Percentiles rank a stretch among this genome's conserved stretches.
Conservation (phyloP, 2,888 invertebrate genomes). For the Crioceris asparagi region DNA sequence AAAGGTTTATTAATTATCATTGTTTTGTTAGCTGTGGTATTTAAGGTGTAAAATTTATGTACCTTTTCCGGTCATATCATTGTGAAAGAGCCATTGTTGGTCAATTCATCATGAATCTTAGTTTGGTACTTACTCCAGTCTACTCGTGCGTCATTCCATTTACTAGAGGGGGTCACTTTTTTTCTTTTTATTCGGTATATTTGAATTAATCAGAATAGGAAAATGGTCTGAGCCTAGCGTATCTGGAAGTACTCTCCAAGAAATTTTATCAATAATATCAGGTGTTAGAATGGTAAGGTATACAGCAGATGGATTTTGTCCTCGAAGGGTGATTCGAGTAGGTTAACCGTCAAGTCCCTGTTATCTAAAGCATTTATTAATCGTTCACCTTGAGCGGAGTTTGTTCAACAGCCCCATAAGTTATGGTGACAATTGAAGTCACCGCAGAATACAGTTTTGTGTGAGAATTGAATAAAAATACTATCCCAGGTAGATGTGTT, state of each 20-base stretch:
- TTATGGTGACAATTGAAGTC: slow-evolving; percentile 3
- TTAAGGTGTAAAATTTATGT: neutral
- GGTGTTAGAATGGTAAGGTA: slow-evolving; percentile 5
- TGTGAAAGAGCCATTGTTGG: neutral
- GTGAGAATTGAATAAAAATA: slow-evolving; percentile 5
- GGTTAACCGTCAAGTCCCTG: slow-evolving; percentile 2
- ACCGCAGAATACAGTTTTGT: slow-evolving; percentile 1
- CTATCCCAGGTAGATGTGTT: slow-evolving; percentile 2
- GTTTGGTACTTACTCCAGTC: slow-evolving; percentile 2
- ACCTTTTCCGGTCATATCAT: neutral
- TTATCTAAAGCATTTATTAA: slow-evolving; percentile 3
- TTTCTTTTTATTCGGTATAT: neutral
- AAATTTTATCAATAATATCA: slow-evolving; percentile 3
- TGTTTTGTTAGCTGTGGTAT: neutral
- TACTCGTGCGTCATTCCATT: slow-evolving; percentile 5
- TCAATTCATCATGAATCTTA: neutral
- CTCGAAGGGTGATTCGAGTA: slow-evolving; percentile 4
- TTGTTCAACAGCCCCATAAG: slow-evolving; percentile 3
- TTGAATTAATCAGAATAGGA: slow-evolving; percentile 4
- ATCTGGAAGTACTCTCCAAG: slow-evolving; percentile 5
- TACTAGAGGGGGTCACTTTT: slow-evolving; percentile 5
- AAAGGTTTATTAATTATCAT: slow-evolving; percentile 5
- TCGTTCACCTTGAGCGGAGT: slow-evolving; percentile 2
- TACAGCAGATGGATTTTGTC: slow-evolving; percentile 4
- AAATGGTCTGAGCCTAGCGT: slow-evolving; percentile 6